Conservation (phyloP, 2,888 invertebrate genomes). For the Gortyna flavago region DNA sequence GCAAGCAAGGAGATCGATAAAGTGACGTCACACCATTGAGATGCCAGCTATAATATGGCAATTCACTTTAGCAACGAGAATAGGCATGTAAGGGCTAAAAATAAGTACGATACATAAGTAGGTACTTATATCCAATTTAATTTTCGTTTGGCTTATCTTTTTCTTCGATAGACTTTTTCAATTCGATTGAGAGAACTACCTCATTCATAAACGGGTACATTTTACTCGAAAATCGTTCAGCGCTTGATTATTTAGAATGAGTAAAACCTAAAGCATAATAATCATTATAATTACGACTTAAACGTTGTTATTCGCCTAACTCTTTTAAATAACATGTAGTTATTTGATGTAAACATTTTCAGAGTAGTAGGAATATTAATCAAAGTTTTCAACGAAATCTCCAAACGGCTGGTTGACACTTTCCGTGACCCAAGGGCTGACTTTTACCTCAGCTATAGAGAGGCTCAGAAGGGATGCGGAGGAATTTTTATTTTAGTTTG, state of each 20-base stretch:
- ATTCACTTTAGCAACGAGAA: slow-evolving; percentile 71
- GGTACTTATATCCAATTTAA: slow-evolving; percentile 20
- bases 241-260: too few relatives aligned
- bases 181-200: too few relatives aligned
- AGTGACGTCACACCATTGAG: slow-evolving; percentile 87
- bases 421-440: neutral
- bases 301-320: neutral
- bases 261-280: neutral
- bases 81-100: slow-evolving; percentile 65
- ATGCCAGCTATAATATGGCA: slow-evolving; percentile 67
- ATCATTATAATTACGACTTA: neutral
- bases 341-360: neutral
- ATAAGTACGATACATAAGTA: slow-evolving; percentile 44
- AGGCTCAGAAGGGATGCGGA: neutral
- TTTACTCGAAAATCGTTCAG: too few relatives aligned
- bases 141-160: slow-evolving; percentile 37
- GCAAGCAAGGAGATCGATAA: slow-evolving; percentile 79
- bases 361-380: neutral
- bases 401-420: too few relatives aligned
- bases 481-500: neutral
- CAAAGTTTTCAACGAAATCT: neutral
- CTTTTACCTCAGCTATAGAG: neutral
- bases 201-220: too few relatives aligned
- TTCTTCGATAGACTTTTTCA: too few relatives aligned
- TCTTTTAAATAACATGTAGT: neutral